Conservation (phyloP, 2,797 vertebrate species). For the Eulemur coronatus region DNA sequence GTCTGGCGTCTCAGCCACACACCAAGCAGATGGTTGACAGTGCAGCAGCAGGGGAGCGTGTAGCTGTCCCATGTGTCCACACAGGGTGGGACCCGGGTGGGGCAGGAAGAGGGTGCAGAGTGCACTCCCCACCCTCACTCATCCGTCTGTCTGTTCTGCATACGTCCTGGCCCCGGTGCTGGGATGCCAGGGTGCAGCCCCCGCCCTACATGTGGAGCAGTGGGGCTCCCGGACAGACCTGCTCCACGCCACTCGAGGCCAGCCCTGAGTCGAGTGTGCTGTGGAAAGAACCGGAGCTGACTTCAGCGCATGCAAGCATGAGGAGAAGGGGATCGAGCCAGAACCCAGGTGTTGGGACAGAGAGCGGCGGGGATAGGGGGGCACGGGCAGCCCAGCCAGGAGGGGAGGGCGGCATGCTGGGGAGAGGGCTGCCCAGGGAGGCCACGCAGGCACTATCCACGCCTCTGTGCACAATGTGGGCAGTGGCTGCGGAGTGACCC, state of each 20-base stretch:
- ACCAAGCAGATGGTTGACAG: background rate
- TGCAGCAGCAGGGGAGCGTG: background rate
- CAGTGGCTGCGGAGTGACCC: rapidly evolving
- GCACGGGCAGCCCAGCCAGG: too few species aligned
- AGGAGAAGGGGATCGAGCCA: background rate
- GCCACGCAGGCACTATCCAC: background rate
- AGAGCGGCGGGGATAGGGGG: too few species aligned
- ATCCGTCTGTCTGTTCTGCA: background rate
- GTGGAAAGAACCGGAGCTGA: background rate
- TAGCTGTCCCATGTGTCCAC: background rate
- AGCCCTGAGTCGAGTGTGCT: rapidly evolving
- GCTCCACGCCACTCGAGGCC: background rate
- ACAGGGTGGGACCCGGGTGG: background rate
- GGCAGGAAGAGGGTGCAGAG: background rate
- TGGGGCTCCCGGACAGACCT: background rate
- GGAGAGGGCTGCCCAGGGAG: too few species aligned
- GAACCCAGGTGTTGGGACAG: too few species aligned
- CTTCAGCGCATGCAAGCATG: rapidly evolving
- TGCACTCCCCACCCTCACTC: too few species aligned
- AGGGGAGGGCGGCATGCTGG: background rate
- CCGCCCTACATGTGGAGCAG: rapidly evolving
- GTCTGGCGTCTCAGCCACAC: background rate
- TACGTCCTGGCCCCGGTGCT: rapidly evolving
- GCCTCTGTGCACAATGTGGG: rapidly evolving
- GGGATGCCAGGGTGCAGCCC: background rate